Percentiles rank a stretch among this genome's conserved stretches.
Evolutionary conservation across 2,797 vertebrate genomes (phyloP).

Genomic region (Phalanger gymnotis): DNA sequence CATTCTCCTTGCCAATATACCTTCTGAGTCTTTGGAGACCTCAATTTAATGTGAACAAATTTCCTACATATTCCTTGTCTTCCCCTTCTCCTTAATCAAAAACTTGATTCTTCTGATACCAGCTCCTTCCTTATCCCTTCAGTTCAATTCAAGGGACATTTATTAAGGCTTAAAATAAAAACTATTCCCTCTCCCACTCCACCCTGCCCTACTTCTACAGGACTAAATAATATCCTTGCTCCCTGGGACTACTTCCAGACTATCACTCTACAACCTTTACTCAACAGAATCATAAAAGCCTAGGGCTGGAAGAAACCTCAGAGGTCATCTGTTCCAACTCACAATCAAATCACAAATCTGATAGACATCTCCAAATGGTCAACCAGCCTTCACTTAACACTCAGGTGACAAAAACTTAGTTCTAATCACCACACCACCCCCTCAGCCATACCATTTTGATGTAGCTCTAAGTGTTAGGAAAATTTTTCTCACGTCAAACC

Average conservation of each 20-base stretch:
- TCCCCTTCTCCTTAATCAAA: background rate
- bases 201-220: background rate
- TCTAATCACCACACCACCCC: background rate
- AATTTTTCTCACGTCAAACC: background rate
- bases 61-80: background rate
- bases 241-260: background rate
- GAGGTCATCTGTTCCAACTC: background rate
- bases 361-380: background rate
- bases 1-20: background rate
- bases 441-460: background rate
- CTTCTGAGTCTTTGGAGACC: background rate
- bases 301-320: background rate
- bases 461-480: background rate
- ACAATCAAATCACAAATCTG: background rate
- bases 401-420: background rate
- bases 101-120: background rate
- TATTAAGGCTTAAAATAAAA: background rate
- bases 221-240: background rate
- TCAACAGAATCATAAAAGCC: background rate
- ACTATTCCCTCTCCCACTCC: background rate
- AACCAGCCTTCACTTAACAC: background rate
- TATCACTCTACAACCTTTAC: background rate
- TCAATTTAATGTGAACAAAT: background rate
- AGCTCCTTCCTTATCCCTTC: background rate
- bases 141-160: background rate